A percentile compares a stretch with the other conserved stretches of the same genome.
Evolutionary conservation across 2,888 invertebrate genomes (phyloP).

Genomic region (Pheosia tremula): DNA sequence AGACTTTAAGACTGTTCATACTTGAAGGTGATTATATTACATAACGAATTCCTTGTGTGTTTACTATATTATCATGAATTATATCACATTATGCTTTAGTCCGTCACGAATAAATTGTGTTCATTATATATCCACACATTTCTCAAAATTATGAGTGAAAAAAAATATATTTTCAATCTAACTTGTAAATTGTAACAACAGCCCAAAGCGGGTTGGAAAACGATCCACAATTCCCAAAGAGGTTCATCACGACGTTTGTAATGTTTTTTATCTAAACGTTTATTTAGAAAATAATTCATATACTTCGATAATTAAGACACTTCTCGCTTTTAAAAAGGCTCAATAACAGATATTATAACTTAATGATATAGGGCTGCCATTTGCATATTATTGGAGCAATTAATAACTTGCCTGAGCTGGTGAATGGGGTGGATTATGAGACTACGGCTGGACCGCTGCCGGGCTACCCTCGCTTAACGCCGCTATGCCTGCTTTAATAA

Average conservation of each 20-base stretch:
- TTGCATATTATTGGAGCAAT: conserved; percentile 59
- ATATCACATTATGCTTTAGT: no score
- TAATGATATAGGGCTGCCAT: conserved; percentile 30
- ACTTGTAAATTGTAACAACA: no score
- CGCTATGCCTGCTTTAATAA: background rate
- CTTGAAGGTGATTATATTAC: background rate
- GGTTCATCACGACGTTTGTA: no score
- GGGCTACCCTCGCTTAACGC: background rate
- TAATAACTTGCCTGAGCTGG: conserved; percentile 42
- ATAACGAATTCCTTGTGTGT: background rate
- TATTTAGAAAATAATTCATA: no score
- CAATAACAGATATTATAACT: conserved; percentile 26
- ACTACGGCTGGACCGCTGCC: background rate
- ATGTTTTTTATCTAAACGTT: no score
- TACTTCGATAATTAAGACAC: background rate
- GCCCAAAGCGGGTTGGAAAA: no score
- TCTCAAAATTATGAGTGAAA: no score
- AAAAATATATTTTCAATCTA: no score
- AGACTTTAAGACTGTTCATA: background rate
- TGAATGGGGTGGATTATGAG: conserved; percentile 26
- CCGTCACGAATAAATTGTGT: no score
- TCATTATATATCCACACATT: no score
- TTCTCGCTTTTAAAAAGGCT: background rate
- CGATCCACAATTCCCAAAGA: no score
- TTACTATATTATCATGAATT: no score